phyloP scores from a whole-genome alignment of 2,113 vertebrate genomes.

The Ginglymostoma cirratum region DNA sequence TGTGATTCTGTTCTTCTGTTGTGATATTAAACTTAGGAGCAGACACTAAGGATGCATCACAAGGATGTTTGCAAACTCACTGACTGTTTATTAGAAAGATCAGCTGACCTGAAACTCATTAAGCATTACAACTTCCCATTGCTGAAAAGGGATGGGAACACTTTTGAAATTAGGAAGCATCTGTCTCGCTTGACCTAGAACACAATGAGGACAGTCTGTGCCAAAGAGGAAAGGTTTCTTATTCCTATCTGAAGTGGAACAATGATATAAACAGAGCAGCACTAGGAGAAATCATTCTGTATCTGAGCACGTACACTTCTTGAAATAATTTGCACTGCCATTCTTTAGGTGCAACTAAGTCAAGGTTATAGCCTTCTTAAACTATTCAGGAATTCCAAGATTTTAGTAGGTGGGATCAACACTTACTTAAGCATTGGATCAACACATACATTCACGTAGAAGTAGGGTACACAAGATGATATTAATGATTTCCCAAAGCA shows the following conservation, averaged over 20 bases:
- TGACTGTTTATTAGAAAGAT: not conserved
- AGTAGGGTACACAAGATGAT: not conserved
- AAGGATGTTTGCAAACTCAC: not conserved
- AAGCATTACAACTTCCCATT: not conserved
- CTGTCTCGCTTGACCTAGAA: not conserved
- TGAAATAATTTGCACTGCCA: not conserved
- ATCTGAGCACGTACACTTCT: not conserved
- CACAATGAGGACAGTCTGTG: not conserved
- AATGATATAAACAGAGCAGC: not conserved
- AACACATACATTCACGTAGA: not conserved
- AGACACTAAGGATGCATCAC: not conserved
- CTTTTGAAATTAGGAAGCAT: slow-evolving; percentile 13
- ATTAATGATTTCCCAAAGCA: not conserved
- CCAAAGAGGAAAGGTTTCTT: slow-evolving; percentile 22
- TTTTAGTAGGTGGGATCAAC: not conserved
- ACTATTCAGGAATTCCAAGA: not conserved
- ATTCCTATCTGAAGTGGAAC: not conserved
- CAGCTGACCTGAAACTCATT: not conserved
- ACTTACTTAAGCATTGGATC: not conserved
- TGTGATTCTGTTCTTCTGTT: not conserved
- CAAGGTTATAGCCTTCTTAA: not conserved
- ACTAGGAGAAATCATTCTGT: not conserved
- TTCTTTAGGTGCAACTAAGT: not conserved
- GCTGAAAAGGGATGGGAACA: slow-evolving; percentile 1
- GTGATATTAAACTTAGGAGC: not conserved